Conservation (phyloP, 1,140 invertebrate genomes). For the Drosophila jambulina region DNA sequence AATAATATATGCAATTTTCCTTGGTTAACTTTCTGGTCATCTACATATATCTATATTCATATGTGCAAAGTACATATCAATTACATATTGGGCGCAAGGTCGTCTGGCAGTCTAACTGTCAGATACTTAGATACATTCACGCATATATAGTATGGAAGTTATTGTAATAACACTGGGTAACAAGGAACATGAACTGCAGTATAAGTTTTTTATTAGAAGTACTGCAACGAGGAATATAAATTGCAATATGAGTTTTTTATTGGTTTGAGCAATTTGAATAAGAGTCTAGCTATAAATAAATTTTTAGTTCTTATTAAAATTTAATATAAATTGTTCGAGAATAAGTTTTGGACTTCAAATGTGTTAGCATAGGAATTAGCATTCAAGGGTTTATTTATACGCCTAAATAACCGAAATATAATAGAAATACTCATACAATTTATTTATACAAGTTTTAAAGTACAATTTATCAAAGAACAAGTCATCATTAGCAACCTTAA, state of each 20-base stretch:
- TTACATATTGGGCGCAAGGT: constrained; percentile 74
- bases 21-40: constrained; percentile 30
- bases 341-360: background rate
- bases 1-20: background rate
- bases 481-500: too few relatives aligned
- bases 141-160: constrained; percentile 24
- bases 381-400: too few relatives aligned
- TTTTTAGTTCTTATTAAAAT: too few relatives aligned
- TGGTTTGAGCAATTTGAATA: background rate
- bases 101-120: constrained; percentile 49
- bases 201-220: too few relatives aligned
- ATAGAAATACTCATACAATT: too few relatives aligned
- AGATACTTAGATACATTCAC: constrained; percentile 24
- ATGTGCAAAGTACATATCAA: constrained; percentile 52
- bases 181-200: background rate
- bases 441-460: too few relatives aligned
- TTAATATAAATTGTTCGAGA: background rate
- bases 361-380: background rate
- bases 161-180: background rate
- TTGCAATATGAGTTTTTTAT: background rate
- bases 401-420: too few relatives aligned
- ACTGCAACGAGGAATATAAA: background rate
- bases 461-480: too few relatives aligned
- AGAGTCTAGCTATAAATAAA: background rate
- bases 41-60: constrained; percentile 25